These are phyloP conservation scores for Zhengitettix transpicula DNA, from an alignment of 2,888 invertebrate species.

Conservation along the genomic window DNA sequence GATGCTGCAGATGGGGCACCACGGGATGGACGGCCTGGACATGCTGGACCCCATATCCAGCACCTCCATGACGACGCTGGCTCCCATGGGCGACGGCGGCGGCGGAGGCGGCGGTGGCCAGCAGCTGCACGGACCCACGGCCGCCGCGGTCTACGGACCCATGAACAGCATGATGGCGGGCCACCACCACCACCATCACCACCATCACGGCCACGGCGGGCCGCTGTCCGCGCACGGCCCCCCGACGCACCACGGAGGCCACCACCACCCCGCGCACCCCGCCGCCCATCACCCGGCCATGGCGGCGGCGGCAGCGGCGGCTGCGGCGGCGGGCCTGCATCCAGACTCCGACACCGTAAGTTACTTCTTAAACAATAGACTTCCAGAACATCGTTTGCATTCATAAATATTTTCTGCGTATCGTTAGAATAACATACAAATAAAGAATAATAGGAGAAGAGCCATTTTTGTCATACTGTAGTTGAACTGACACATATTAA, in stretches of 20 bases:
- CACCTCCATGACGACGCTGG: constrained; percentile 76
- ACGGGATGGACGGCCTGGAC: constrained; percentile 79
- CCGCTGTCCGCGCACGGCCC: constrained; percentile 32
- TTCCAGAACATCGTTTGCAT: too few relatives aligned
- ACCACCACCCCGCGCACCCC: constrained; percentile 35
- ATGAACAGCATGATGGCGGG: constrained; percentile 35
- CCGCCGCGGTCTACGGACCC: constrained; percentile 41
- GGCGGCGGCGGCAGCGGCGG: constrained; percentile 45
- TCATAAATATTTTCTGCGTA: too few relatives aligned
- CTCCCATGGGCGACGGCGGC: constrained; percentile 67
- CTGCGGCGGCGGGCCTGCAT: constrained; percentile 64
- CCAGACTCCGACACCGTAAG: constrained; percentile 61
- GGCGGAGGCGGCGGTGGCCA: constrained; percentile 33
- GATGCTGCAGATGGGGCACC: constrained; percentile 64
- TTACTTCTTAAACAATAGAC: too few relatives aligned
- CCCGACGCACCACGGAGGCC: constrained; percentile 40
- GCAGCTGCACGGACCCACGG: constrained; percentile 55
- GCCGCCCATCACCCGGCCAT: constrained; percentile 61
- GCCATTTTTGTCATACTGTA: too few relatives aligned
- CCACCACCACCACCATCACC: constrained; percentile 35
- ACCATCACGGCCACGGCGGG: constrained; percentile 29
- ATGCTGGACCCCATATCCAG: constrained; percentile 76
- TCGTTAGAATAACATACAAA: too few relatives aligned
- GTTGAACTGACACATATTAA: too few relatives aligned
- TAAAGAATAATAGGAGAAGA: too few relatives aligned